Conservation (phyloP, 2,888 invertebrate species). For the Lepetodrilus schrolli region DNA sequence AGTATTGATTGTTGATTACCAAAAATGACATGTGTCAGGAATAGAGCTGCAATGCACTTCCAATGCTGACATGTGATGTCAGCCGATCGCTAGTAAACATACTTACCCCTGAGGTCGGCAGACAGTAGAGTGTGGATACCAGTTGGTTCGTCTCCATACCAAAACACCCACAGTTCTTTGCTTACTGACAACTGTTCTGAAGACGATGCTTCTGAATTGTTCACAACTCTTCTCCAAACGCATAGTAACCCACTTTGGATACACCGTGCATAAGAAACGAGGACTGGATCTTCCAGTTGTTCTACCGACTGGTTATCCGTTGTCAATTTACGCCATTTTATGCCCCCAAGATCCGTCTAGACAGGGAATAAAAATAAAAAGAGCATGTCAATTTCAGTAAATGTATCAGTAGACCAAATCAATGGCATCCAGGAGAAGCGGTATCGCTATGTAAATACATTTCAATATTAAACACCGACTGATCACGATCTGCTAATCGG, state of each 20-base stretch:
- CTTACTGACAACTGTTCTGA: slow-evolving; percentile 62
- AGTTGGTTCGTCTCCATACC: slow-evolving; percentile 89
- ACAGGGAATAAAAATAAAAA: slow-evolving; percentile 70
- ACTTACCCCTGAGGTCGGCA: slow-evolving; percentile 90
- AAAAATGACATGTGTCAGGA: neutral
- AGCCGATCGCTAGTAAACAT: neutral
- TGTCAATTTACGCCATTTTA: slow-evolving; percentile 93
- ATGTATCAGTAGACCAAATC: neutral
- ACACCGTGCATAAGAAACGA: slow-evolving; percentile 76
- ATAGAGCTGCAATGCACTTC: slow-evolving; percentile 6
- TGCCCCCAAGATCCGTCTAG: slow-evolving; percentile 98
- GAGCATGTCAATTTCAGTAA: too few species aligned
- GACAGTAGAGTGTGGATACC: slow-evolving; percentile 76
- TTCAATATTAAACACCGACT: slow-evolving; percentile 19
- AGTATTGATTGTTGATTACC: too few species aligned
- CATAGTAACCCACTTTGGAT: slow-evolving; percentile 91
- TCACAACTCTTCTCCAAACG: slow-evolving; percentile 92
- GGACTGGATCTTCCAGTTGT: slow-evolving; percentile 75
- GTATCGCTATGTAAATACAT: slow-evolving; percentile 12
- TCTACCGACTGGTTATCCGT: slow-evolving; percentile 55
- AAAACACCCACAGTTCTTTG: slow-evolving; percentile 99
- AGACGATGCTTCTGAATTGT: slow-evolving; percentile 54
- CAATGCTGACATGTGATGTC: neutral
- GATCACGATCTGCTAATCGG: slow-evolving; percentile 19
- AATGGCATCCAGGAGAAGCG: too few species aligned